Evolutionary conservation across 2,888 invertebrate species (phyloP), one percentile per base, ranked within the genome.

Genomic region (Mamestra brassicae): DNA sequence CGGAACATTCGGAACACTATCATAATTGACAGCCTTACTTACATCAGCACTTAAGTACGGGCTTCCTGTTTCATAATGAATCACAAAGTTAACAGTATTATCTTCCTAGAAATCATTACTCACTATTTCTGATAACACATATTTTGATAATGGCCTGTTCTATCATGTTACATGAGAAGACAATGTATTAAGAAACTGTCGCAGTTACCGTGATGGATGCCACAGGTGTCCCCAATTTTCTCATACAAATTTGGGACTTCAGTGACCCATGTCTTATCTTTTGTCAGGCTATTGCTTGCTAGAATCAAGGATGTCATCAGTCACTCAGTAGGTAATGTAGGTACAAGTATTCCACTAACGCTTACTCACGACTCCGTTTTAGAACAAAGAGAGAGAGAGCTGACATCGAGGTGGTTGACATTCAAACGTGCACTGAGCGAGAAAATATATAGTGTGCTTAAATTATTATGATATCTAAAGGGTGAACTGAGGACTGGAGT

Each of bases 301-400:
- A 50, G 34, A 38, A 50, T 76, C 38, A 54, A 55, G n/a, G n/a
- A 45, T 67, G 69, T 47, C 47, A 79, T 79, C 60, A 71, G n/a
- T 61, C 47, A 71, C n/a, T 54, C 47, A 36, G 13, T 64, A 50
- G 26, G 45, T 75, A 45, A 55, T 50, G 17, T 55, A 52, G 42
- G 15, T 34, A 45, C 13, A 58, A 50, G 10, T 71, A 61, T 66
- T 73, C 62, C 26, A n/a, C 11, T 52, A 70, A 61, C 11, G 58
- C 54, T 82, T 64, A 66, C 64, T 85, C 83, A 80, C 47, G 45
- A 52, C 38, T 54, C 58, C 52, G 38, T 67, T 77, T 71, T 74
- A 70, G 76, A 74, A 87, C 85, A 83, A 83, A 80, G 74, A 77
- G 64, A 55, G 64, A 55, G 36, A 66, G 50, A 65, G 57, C 65